Percentiles rank a stretch among this genome's conserved stretches.
Conservation (phyloP, 2,888 invertebrate genomes). For the Oligia fasciuncula region DNA sequence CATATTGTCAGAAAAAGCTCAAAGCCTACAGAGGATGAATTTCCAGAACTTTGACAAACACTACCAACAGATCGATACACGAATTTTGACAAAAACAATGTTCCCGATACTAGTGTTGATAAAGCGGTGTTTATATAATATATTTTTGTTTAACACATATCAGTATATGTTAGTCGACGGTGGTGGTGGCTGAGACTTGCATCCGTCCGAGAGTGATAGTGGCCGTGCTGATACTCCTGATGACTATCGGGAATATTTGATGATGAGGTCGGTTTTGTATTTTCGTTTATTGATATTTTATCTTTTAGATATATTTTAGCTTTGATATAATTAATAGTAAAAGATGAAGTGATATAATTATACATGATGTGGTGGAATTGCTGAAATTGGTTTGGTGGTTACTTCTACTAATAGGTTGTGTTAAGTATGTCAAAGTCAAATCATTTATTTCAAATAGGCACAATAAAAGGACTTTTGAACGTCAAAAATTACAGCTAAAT, state of each 20-base stretch:
- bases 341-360: not conserved
- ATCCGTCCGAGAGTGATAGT: constrained; percentile 72
- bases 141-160: constrained; percentile 66
- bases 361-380: not conserved
- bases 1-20: not conserved
- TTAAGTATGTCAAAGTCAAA: not conserved
- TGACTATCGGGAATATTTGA: constrained; percentile 51
- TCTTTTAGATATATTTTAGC: not conserved
- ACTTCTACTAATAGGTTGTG: not conserved
- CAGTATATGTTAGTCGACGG: constrained; percentile 72
- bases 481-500: no score
- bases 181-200: constrained; percentile 71
- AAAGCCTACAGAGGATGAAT: not conserved
- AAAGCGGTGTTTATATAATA: constrained; percentile 72
- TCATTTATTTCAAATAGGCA: no score
- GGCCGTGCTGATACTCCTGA: constrained; percentile 39
- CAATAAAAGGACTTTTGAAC: no score
- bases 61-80: constrained; percentile 65
- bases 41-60: constrained; percentile 73
- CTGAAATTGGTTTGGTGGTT: not conserved
- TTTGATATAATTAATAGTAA: not conserved
- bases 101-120: constrained; percentile 66
- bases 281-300: constrained; percentile 17
- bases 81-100: constrained; percentile 65
- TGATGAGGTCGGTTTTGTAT: constrained; percentile 52